Evolutionary conservation across 53 echinoderm and acorn worm species (phyloP).

Genomic region (Echinarachnius parma): DNA sequence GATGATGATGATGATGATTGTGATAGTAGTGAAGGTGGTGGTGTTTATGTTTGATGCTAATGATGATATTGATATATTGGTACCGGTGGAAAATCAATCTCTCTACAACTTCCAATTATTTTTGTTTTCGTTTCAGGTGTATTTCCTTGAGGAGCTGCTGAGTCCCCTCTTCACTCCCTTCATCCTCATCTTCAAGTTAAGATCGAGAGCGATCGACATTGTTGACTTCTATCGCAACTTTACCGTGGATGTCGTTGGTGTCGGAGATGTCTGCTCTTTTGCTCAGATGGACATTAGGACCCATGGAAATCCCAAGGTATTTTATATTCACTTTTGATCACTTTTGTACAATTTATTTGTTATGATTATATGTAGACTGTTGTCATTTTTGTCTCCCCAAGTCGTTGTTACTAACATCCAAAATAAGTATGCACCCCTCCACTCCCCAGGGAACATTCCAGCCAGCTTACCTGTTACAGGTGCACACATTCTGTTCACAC

Average conservation of each 20-base stretch:
- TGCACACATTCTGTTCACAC: no score
- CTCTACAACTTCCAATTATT: no score
- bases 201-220: conserved; percentile 84
- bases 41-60: neutral
- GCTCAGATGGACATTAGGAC: conserved; percentile 95
- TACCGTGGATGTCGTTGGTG: conserved; percentile 92
- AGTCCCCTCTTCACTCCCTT: conserved; percentile 89
- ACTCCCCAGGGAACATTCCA: no score
- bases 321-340: no score
- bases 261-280: conserved; percentile 97
- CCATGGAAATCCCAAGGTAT: conserved; percentile 99
- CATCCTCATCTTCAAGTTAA: conserved; percentile 70
- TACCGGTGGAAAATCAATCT: no score
- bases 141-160: conserved; percentile 85
- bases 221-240: conserved; percentile 99
- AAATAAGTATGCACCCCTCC: no score
- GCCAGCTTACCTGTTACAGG: no score
- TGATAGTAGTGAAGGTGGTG: neutral
- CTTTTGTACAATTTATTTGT: no score
- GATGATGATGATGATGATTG: neutral
- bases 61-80: neutral
- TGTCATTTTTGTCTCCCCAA: no score
- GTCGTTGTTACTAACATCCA: no score
- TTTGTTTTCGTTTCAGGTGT: conserved; percentile 50
- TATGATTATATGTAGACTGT: no score